These are phyloP conservation scores for Podocnemis expansa DNA, from an alignment of 2,113 vertebrate species.

Conservation along the genomic window DNA sequence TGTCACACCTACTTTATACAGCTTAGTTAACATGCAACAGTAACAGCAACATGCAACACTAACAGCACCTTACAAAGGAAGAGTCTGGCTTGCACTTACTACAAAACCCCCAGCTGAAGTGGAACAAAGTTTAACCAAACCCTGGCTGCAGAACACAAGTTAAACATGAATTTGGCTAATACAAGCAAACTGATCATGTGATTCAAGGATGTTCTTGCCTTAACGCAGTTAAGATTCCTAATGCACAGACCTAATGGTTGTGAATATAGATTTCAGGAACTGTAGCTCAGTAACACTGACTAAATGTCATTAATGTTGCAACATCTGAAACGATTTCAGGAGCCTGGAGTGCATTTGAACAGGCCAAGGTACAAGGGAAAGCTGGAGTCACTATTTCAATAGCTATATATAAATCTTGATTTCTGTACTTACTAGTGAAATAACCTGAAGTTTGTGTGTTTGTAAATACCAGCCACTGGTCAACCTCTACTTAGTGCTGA, in stretches of 20 bases:
- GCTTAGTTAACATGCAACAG: not conserved
- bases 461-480: not conserved
- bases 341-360: too few relatives aligned
- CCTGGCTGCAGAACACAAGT: not conserved
- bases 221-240: not conserved
- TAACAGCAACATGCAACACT: not conserved
- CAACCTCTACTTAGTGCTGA: not conserved
- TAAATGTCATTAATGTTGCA: not conserved
- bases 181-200: not conserved
- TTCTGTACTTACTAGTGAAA: not conserved
- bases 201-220: not conserved
- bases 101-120: accelerated
- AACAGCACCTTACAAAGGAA: not conserved
- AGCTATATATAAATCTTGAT: not conserved
- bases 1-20: not conserved
- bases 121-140: not conserved
- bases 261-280: not conserved
- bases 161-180: not conserved
- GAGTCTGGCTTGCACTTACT: not conserved
- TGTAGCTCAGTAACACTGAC: not conserved
- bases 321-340: accelerated
- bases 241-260: not conserved
- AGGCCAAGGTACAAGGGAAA: not conserved
- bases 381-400: not conserved
- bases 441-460: not conserved